phyloP scores from a whole-genome alignment of 2,113 vertebrate genomes.

The Cettia cetti region DNA sequence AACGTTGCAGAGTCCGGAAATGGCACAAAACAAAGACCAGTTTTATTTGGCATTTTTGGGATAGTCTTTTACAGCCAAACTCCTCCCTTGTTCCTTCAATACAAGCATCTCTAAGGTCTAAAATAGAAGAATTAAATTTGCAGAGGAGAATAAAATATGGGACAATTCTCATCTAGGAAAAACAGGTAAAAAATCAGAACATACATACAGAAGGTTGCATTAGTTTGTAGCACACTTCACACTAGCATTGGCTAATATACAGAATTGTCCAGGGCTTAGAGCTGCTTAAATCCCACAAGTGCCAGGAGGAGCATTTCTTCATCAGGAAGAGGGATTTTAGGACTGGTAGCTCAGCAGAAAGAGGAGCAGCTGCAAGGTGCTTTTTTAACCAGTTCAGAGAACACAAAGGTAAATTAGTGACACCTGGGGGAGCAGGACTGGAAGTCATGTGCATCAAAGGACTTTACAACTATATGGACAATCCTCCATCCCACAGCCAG shows the following conservation, averaged over 20 bases:
- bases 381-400: neutral
- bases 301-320: neutral
- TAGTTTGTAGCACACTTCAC: neutral
- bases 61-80: constrained; percentile 32
- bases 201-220: neutral
- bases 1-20: constrained; percentile 36
- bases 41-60: constrained; percentile 55
- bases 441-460: neutral
- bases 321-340: neutral
- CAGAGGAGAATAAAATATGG: neutral
- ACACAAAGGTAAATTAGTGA: neutral
- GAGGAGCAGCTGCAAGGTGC: neutral
- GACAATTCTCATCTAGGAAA: neutral
- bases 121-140: constrained; percentile 31
- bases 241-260: neutral
- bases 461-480: neutral
- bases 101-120: neutral
- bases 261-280: neutral
- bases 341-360: neutral
- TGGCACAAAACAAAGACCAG: constrained; percentile 54
- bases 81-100: constrained; percentile 13
- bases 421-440: neutral
- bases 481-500: neutral
- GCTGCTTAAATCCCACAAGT: neutral
- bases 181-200: neutral